Evolutionary conservation across 2,797 vertebrate genomes (phyloP), one percentile per base, ranked within the genome.

Genomic region (Cetoscarus ocellatus): DNA sequence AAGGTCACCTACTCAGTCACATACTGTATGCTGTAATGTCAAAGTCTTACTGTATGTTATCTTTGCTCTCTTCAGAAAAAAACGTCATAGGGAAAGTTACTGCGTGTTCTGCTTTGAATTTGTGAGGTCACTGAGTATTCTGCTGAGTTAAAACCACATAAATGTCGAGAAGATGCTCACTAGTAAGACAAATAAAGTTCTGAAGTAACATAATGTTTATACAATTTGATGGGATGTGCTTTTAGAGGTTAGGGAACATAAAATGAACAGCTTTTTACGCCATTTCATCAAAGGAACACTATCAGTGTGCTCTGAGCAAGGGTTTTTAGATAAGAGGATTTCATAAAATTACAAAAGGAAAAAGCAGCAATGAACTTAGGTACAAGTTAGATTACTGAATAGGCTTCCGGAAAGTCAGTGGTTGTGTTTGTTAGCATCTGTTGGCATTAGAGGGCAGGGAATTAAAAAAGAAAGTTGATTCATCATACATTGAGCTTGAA

Each of bases 221-320:
- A 48, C 44, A 1, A 50, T 27, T 55, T 53, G 8, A 11, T 47
- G 18, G 6, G 56, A 51, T 45, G 14, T 53, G 40, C 17, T 27
- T 13, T 38, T n/a, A 7, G 15, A 54, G 17, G 13, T 19, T 17
- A 19, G 27, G 15, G 9, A 13, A 40, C 0, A 38, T 3, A 53
- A 18, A 52, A 11, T 42, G 10, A 13, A 43, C 19, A 19, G 10
- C 18, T 1, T 6, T 3, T 48, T 42, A 57, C 14, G 42, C 60
- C 7, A 17, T 44, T n/a, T 67, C 48, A 55, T 10, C n/a, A 49
- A 42, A n/a, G 17, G 48, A 1, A n/a, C 0, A 15, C 35, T 53
- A 53, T 61, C 6, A 69, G 51, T 57, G 61, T 3, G 4, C 19
- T 50, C 40, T n/a, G 79, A 63, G 42, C 65, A 67, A 80, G 75